phyloP scores from a whole-genome alignment of 2,888 invertebrate genomes.

The Lasioglossum pauxillum region DNA sequence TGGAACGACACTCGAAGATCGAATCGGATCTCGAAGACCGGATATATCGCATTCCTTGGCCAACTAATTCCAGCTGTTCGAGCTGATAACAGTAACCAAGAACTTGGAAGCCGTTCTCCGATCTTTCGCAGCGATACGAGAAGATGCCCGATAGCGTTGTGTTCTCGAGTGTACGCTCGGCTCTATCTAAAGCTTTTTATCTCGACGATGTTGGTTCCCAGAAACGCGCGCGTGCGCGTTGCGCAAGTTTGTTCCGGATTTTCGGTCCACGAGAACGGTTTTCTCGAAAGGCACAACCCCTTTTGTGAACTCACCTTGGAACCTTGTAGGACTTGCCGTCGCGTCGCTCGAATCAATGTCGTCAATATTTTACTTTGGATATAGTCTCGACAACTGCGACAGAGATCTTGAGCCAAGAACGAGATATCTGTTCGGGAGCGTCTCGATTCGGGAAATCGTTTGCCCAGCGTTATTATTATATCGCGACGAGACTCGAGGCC shows the following conservation, averaged over 20 bases:
- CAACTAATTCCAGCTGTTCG: neutral
- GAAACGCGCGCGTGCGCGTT: neutral
- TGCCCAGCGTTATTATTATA: constrained; percentile 61
- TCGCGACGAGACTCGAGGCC: constrained; percentile 65
- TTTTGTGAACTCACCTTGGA: neutral
- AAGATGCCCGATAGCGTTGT: neutral
- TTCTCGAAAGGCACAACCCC: neutral
- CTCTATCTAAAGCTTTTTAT: neutral
- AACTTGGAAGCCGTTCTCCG: neutral
- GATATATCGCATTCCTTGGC: neutral
- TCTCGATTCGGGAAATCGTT: constrained; percentile 60
- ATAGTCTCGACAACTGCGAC: no score
- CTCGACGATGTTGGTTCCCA: neutral
- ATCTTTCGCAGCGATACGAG: neutral
- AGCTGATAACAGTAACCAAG: constrained; percentile 1
- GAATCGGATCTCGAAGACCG: neutral
- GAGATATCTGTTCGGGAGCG: neutral
- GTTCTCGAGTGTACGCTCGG: neutral
- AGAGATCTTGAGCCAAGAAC: neutral
- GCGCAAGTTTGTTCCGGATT: neutral
- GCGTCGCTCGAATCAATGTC: no score
- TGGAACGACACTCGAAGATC: neutral
- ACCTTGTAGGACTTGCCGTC: no score
- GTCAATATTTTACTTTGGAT: no score
- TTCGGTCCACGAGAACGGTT: neutral